These are phyloP conservation scores for Yponomeuta evonymella DNA, from an alignment of 2,888 invertebrate species.

Conservation along the genomic window DNA sequence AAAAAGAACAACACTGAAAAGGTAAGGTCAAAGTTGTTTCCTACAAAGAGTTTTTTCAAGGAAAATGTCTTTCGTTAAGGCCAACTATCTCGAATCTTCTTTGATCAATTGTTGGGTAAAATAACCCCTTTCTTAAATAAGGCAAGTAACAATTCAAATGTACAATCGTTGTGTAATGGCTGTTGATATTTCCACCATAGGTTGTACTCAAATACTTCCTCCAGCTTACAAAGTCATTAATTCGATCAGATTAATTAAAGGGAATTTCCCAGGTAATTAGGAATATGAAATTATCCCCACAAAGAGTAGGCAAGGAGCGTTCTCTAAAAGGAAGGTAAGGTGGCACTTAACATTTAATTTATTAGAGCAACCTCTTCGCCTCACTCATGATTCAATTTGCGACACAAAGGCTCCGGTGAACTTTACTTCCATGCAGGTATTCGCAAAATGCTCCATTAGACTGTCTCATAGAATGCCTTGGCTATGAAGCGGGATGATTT, in stretches of 20 bases:
- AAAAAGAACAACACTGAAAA: neutral
- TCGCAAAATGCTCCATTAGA: neutral
- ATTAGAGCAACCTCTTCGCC: constrained; percentile 40
- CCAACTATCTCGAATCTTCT: neutral
- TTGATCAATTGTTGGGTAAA: neutral
- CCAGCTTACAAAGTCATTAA: constrained; percentile 15
- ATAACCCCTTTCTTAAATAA: neutral
- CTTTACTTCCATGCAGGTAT: neutral
- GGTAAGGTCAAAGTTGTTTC: neutral
- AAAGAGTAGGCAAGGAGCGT: constrained; percentile 35
- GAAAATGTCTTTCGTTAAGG: neutral
- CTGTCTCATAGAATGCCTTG: neutral
- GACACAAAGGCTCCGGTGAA: constrained; percentile 38
- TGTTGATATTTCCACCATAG: neutral
- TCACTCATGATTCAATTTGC: constrained; percentile 53
- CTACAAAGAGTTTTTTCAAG: neutral
- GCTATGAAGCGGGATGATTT: neutral
- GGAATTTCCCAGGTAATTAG: constrained; percentile 38
- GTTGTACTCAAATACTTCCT: neutral
- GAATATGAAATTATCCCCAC: constrained; percentile 49
- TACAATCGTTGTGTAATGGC: neutral
- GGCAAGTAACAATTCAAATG: too few relatives aligned
- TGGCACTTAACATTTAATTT: constrained; percentile 51
- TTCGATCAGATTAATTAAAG: constrained; percentile 28
- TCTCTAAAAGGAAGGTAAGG: constrained; percentile 41